phyloP scores from a whole-genome alignment of 1,140 invertebrate species.

The Cepaea nemoralis region DNA sequence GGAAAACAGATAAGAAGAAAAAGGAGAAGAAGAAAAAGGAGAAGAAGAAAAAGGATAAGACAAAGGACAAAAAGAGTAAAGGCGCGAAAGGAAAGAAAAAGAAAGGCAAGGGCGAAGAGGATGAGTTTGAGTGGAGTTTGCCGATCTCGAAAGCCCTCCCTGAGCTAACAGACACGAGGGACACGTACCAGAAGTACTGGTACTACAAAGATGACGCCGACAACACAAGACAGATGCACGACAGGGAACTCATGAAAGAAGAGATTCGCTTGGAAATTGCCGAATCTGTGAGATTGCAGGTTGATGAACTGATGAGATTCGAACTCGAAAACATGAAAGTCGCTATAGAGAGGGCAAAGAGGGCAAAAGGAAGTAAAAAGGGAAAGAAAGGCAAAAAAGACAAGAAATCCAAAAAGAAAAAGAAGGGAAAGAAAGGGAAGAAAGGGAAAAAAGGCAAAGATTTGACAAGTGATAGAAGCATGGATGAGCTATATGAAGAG shows the following conservation, averaged over 20 bases:
- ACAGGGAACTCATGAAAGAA: slow-evolving; percentile 19
- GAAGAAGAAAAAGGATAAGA: slow-evolving; percentile 3
- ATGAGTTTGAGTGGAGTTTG: slow-evolving; percentile 22
- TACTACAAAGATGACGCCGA: slow-evolving; percentile 21
- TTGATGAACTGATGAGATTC: slow-evolving; percentile 24
- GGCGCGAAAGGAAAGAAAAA: slow-evolving; percentile 14
- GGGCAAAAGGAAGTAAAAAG: background rate
- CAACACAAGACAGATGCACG: slow-evolving; percentile 14
- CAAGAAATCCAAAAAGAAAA: slow-evolving; percentile 1
- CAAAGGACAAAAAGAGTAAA: slow-evolving; percentile 11
- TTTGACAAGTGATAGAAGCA: slow-evolving; percentile 20
- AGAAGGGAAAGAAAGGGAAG: background rate
- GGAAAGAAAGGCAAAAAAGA: background rate
- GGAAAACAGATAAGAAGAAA: slow-evolving; percentile 8
- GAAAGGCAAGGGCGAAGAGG: background rate
- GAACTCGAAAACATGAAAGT: slow-evolving; percentile 25
- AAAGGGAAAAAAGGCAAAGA: slow-evolving; percentile 12
- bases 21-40: slow-evolving; percentile 6
- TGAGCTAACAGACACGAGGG: background rate
- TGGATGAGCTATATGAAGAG: slow-evolving; percentile 26
- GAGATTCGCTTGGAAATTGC: slow-evolving; percentile 2
- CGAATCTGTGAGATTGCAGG: slow-evolving; percentile 10
- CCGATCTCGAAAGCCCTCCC: slow-evolving; percentile 10
- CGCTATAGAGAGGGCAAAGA: slow-evolving; percentile 19
- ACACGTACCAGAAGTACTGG: slow-evolving; percentile 22